Base-by-base conservation (phyloP, 2,888 invertebrate species). In the Galeopsomyia nigrocyanea region DNA sequence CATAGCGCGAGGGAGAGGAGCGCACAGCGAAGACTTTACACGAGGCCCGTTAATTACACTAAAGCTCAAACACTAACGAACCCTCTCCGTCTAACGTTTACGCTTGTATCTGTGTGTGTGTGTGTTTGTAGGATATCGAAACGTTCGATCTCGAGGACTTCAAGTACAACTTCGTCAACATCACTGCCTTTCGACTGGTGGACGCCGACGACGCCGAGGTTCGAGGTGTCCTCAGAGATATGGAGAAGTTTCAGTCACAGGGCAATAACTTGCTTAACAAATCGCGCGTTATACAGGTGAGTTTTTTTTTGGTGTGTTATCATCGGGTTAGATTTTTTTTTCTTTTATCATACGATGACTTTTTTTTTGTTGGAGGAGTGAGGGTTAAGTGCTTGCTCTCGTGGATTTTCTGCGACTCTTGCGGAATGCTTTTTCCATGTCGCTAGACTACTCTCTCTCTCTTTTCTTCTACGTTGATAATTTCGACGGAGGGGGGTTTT, bases 121-220 rank as follows among this genome's bases (percentile, higher is more conserved):
- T 5, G 26, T n/a, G n/a, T n/a, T 6, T 49, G 9, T 79, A 89
- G 89, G 90, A 91, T 85, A 89, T 91, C 79, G 91, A 91, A 83
- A 90, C 90, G 74, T 91, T 91, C 84, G 91, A 91, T 83, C 87
- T 91, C 77, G 91, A 92, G 83, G 91, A 91, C 83, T 93, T 92
- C 87, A 91, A 92, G 83, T 92, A 93, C 87, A 93, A 93, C 85
- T 92, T 91, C 81, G 92, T 93, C 77, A 93, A 93, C 85, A 91
- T 93, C 86, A 93, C 93, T 71, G 92, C 92, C 72, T 93, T 92
- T 83, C 89, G 94, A 77, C 88, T 95, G 77, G 92, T 93, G 63
- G 92, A 93, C 83, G 89, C 90, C 22, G 90, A 90, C 70, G 91
- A 93, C 84, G 87, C 91, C 13, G 88, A 88, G n/a, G 91, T 92